phyloP scores from a whole-genome alignment of 2,888 invertebrate genomes.

The Cosmia pyralina region DNA sequence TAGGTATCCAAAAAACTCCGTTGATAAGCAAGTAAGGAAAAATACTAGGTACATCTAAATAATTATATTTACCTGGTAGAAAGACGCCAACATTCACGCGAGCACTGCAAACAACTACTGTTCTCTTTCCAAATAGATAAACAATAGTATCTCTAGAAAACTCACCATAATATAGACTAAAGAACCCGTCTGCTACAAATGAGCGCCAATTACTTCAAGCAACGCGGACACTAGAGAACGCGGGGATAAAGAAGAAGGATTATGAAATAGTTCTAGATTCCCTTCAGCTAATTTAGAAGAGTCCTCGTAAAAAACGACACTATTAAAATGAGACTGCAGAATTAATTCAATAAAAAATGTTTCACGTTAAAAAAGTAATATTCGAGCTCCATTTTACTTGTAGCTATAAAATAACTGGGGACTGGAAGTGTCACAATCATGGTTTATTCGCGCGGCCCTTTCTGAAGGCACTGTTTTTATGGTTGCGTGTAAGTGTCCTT shows the following conservation, averaged over 20 bases:
- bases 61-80: neutral
- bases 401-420: constrained; percentile 38
- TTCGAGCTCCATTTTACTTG: constrained; percentile 23
- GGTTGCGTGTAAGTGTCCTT: constrained; percentile 45
- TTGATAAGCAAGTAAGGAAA: neutral
- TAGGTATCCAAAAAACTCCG: neutral
- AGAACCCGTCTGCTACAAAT: constrained; percentile 44
- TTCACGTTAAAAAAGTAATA: constrained; percentile 39
- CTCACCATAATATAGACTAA: constrained; percentile 31
- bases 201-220: constrained; percentile 54
- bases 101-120: constrained; percentile 3
- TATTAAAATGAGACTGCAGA: constrained; percentile 36
- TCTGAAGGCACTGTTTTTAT: constrained; percentile 51
- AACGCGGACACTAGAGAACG: constrained; percentile 38
- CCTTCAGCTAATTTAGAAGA: constrained; percentile 40
- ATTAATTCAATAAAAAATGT: constrained; percentile 51
- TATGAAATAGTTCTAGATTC: constrained; percentile 52
- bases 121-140: constrained; percentile 5
- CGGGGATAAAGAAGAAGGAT: constrained; percentile 32
- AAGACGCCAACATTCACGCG: constrained; percentile 3
- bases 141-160: constrained; percentile 39
- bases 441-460: constrained; percentile 49
- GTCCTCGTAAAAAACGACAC: constrained; percentile 28
- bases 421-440: constrained; percentile 47
- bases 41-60: neutral